Evolutionary conservation across 2,113 vertebrate species (phyloP), one percentile per base, ranked within the genome.

Genomic region (Bungarus multicinctus): DNA sequence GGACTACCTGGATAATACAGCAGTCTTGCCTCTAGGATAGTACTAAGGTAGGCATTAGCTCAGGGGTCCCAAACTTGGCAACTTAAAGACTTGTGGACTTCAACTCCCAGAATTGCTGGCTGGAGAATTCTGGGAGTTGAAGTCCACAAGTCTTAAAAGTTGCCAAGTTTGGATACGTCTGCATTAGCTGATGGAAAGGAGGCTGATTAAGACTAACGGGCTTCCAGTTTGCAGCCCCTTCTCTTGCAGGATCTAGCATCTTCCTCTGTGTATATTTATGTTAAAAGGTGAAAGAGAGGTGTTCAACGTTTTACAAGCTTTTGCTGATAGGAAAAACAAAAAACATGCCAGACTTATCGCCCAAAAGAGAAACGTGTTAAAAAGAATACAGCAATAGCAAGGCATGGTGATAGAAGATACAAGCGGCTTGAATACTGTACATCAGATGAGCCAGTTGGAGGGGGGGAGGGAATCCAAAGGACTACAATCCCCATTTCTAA

Each of bases 351-450:
- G 89, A 54, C 89, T 53, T 87, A 20, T 86, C 81, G 64, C 92
- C 45, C 45, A 30, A 60, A 93, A 50, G 45, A 90, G 69, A 85
- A 89, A 85, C 54, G 25, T 87, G 10, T 88, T 43, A 16, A 64
- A 74, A 92, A 64, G 87, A 93, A 87, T n/a, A 90, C 4, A 86
- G 54, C 54, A 93, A 39, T 45, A 86, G 54, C 87, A 52, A 47
- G 58, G 27, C 7, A 53, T 3, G 45, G 52, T 55, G 45, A 50
- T 53, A 81, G 74, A 85, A 90, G 54, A 89, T 45, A 50, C 88
- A 89, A 25, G 45, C 45, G 60, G 45, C 20, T 53, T 22, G 12
- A 39, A 87, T 64, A 53, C 55, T 53, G 9, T 25, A 7, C 22
- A 39, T n/a, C 18, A 39, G 4, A 52, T 23, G 34, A 52, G 55